Conservation (phyloP, 1,140 invertebrate species). For the Temnothorax longispinosus region DNA sequence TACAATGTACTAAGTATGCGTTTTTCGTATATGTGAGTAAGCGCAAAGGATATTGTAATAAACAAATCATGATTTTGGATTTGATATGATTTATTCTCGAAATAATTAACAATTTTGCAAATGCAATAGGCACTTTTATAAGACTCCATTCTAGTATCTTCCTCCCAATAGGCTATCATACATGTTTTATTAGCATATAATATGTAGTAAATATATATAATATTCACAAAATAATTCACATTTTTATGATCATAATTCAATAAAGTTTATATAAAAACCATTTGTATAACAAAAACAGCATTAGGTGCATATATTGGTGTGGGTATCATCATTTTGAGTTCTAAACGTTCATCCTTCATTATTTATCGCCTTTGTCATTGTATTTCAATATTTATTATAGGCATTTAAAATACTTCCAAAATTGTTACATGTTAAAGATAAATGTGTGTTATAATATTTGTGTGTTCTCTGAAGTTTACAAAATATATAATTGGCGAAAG, state of each 20-base stretch:
- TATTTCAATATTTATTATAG: slow-evolving; percentile 33
- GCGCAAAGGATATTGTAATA: background rate
- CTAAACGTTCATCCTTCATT: slow-evolving; percentile 56
- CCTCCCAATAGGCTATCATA: slow-evolving; percentile 8
- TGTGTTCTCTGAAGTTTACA: slow-evolving; percentile 22
- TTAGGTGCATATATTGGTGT: slow-evolving; percentile 69
- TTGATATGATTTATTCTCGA: slow-evolving; percentile 81
- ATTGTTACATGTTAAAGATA: slow-evolving; percentile 10
- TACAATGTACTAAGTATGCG: background rate
- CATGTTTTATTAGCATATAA: slow-evolving; percentile 71
- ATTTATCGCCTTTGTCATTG: slow-evolving; percentile 57
- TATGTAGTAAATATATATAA: slow-evolving; percentile 82
- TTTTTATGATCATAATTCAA: slow-evolving; percentile 70
- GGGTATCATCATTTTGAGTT: slow-evolving; percentile 68
- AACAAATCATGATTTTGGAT: slow-evolving; percentile 38
- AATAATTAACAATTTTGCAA: slow-evolving; percentile 83
- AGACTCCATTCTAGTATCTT: slow-evolving; percentile 13
- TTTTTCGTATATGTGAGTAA: background rate
- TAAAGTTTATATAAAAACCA: slow-evolving; percentile 83
- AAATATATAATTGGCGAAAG: slow-evolving; percentile 11
- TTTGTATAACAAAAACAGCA: slow-evolving; percentile 81
- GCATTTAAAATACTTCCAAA: slow-evolving; percentile 37
- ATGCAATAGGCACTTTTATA: slow-evolving; percentile 35
- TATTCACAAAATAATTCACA: slow-evolving; percentile 81
- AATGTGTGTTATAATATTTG: slow-evolving; percentile 4